Percentiles rank a stretch among this genome's conserved stretches.
phyloP scores from a whole-genome alignment of 1,140 invertebrate genomes.

The Atta texana region DNA sequence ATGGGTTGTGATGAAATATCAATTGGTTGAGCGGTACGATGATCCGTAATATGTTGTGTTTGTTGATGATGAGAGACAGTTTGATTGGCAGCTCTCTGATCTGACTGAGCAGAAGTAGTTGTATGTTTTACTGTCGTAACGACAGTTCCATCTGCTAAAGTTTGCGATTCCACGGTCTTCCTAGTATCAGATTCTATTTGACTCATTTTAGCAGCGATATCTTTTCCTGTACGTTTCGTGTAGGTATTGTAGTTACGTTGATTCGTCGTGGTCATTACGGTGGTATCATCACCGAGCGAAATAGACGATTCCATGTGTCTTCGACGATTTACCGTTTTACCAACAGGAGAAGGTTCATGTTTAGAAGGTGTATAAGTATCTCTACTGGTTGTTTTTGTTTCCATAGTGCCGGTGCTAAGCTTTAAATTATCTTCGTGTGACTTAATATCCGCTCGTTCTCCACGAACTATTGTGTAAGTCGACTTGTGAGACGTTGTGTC shows the following conservation, averaged over 20 bases:
- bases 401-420: slow-evolving; percentile 86
- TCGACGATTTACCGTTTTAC: slow-evolving; percentile 82
- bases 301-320: slow-evolving; percentile 89
- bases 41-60: slow-evolving; percentile 13
- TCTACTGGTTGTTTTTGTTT: slow-evolving; percentile 85
- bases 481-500: slow-evolving; percentile 85
- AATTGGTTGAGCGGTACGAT: slow-evolving; percentile 1
- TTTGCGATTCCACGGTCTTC: slow-evolving; percentile 81
- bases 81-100: slow-evolving; percentile 50
- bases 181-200: slow-evolving; percentile 71
- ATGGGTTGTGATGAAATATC: slow-evolving; percentile 4
- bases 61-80: slow-evolving; percentile 47
- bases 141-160: slow-evolving; percentile 86
- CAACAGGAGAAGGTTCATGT: slow-evolving; percentile 77
- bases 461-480: slow-evolving; percentile 84
- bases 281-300: slow-evolving; percentile 87
- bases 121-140: slow-evolving; percentile 84
- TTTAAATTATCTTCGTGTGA: slow-evolving; percentile 87
- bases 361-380: slow-evolving; percentile 85
- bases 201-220: slow-evolving; percentile 75
- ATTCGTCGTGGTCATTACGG: slow-evolving; percentile 87
- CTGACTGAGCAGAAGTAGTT: slow-evolving; percentile 80
- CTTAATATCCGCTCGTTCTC: slow-evolving; percentile 87
- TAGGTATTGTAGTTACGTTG: slow-evolving; percentile 89
- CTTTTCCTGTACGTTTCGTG: slow-evolving; percentile 83